Percentiles rank a stretch among this genome's conserved stretches.
Conservation (phyloP, 1,140 invertebrate species). For the Drosophila azteca region DNA sequence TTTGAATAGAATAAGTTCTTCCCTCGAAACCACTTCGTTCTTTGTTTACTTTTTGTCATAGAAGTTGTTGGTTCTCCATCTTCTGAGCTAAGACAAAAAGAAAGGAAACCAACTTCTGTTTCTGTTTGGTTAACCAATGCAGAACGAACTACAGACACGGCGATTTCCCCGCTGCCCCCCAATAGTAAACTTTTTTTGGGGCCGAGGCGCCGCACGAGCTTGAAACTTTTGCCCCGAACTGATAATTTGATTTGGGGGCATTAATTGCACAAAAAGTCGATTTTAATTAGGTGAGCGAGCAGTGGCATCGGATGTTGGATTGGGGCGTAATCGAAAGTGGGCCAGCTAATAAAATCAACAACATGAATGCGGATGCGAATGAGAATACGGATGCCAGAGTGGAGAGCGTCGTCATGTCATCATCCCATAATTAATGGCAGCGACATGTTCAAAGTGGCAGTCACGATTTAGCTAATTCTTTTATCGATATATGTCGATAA, state of each 20-base stretch:
- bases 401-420: slow-evolving; percentile 60
- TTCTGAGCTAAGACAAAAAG: too few species aligned
- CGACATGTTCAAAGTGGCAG: slow-evolving; percentile 77
- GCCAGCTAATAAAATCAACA: slow-evolving; percentile 77
- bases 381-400: slow-evolving; percentile 22
- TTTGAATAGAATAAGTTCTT: too few species aligned
- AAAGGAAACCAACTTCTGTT: too few species aligned
- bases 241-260: slow-evolving; percentile 77
- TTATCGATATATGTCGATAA: slow-evolving; percentile 82
- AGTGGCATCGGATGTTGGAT: slow-evolving; percentile 35
- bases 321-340: slow-evolving; percentile 62
- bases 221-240: slow-evolving; percentile 37
- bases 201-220: slow-evolving; percentile 20
- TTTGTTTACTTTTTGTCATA: too few species aligned
- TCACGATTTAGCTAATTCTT: slow-evolving; percentile 83
- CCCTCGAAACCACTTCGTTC: too few species aligned
- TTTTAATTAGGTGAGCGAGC: slow-evolving; percentile 73
- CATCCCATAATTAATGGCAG: slow-evolving; percentile 80
- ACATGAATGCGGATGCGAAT: slow-evolving; percentile 22
- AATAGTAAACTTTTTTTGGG: too few species aligned
- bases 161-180: too few species aligned
- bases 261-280: slow-evolving; percentile 80
- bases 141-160: too few species aligned
- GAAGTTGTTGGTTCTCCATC: too few species aligned
- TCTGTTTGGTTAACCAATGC: too few species aligned